phyloP scores from a whole-genome alignment of 1,140 invertebrate species.

The Melitaea cinxia region DNA sequence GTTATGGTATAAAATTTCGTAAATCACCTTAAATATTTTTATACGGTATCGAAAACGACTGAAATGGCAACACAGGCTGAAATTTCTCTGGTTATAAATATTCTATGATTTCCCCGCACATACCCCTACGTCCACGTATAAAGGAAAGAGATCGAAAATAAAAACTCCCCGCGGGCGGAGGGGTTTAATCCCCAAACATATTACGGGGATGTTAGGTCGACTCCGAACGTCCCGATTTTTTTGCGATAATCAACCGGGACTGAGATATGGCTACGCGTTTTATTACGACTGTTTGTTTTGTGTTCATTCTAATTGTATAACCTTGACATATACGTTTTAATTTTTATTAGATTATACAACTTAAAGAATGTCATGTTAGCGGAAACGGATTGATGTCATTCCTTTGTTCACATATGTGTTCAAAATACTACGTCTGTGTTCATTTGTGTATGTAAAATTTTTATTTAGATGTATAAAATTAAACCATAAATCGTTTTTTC shows the following conservation, averaged over 20 bases:
- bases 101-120: constrained; percentile 41
- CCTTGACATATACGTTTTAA: constrained; percentile 9
- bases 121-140: constrained; percentile 53
- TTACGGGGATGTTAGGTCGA: constrained; percentile 65
- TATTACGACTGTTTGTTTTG: constrained; percentile 25
- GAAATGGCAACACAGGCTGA: constrained; percentile 18
- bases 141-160: constrained; percentile 71
- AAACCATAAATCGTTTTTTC: no score
- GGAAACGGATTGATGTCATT: background rate
- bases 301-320: background rate
- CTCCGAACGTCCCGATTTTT: constrained; percentile 53
- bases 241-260: constrained; percentile 54
- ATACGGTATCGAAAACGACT: constrained; percentile 10
- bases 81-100: constrained; percentile 28
- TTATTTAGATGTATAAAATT: no score
- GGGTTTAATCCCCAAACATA: constrained; percentile 69
- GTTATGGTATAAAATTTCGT: background rate
- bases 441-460: no score
- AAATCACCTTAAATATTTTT: background rate
- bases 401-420: no score
- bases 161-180: constrained; percentile 63
- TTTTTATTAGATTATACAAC: constrained; percentile 7
- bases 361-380: background rate
- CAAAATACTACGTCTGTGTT: no score
- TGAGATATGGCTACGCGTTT: constrained; percentile 28